Evolutionary conservation across 2,888 invertebrate species (phyloP).

Genomic region (Agrenia bidenticulata): DNA sequence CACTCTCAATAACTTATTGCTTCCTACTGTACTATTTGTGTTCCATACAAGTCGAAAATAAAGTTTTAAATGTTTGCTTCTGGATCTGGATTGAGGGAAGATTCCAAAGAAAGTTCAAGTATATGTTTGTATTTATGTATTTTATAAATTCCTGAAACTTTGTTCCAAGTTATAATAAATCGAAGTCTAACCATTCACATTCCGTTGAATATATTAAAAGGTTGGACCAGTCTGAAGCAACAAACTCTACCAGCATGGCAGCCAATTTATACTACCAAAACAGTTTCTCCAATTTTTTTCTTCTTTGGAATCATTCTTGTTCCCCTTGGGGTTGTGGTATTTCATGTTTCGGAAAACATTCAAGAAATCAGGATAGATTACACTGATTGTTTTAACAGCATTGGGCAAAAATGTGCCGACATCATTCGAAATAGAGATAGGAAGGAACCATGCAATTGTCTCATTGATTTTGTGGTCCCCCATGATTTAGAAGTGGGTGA

Average conservation of each 20-base stretch:
- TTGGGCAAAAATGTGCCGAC: conserved; percentile 65
- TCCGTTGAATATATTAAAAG: too few species aligned
- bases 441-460: conserved; percentile 64
- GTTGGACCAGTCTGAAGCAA: conserved; percentile 70
- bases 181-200: too few species aligned
- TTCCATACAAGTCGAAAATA: too few species aligned
- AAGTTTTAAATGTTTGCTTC: too few species aligned
- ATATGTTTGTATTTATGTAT: too few species aligned
- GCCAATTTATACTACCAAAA: conserved; percentile 78
- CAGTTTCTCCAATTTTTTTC: conserved; percentile 27
- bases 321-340: conserved; percentile 30
- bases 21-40: too few species aligned
- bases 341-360: conserved; percentile 20
- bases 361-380: conserved; percentile 34
- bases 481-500: conserved; percentile 65
- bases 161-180: too few species aligned
- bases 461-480: conserved; percentile 66
- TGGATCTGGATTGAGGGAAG: too few species aligned
- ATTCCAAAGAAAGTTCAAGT: too few species aligned
- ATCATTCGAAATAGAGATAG: conserved; percentile 58
- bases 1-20: too few species aligned
- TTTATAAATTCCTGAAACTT: too few species aligned
- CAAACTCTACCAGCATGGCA: conserved; percentile 97
- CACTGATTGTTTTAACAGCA: conserved; percentile 28
- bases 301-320: conserved; percentile 28